Evolutionary conservation across 2,113 vertebrate species (phyloP), one percentile per base, ranked within the genome.

Genomic region (Scomber scombrus): DNA sequence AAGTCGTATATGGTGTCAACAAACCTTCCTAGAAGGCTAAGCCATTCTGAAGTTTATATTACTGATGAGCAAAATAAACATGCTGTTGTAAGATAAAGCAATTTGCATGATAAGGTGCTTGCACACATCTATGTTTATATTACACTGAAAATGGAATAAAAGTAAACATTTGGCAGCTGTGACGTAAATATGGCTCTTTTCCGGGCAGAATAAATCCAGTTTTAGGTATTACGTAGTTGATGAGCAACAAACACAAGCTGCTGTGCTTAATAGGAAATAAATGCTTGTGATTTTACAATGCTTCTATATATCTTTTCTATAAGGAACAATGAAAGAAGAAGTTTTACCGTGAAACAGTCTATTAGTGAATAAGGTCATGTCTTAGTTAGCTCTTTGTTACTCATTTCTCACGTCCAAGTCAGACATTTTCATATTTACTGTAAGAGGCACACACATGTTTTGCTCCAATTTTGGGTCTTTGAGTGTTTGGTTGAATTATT

Each of bases 41-140:
- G 47, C 45, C 65, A 58, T 82, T 84, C 51, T 19, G 2, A 66
- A 46, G 61, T 91, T 89, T 84, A 81, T 29, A 52, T 77, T 64
- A 69, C 26, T 54, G 50, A 63, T 58, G 81, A 75, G 57, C 40
- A 51, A 70, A 34, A 16, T 14, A 79, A 85, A 89, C 84, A 87
- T 11, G 13, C 15, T 60, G 57, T 19, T 46, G 45, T 52, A 6
- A 5, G 5, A 47, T 29, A 34, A 54, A 15, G 62, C 12, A 62
- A 69, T 75, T 88, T 82, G 57, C 34, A 64, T 3, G 31, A 85
- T 71, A 76, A 78, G 58, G 0, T 4, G 7, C 34, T 47, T 55
- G 11, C n/a, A 11, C 21, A 26, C 3, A 15, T 80, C 43, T 11
- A 14, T 19, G 7, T 61, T 52, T 68, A 23, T 65, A 19, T 47